Base-by-base conservation (phyloP, 2,797 vertebrate genomes). In the Gymnoscopelus microlampas region DNA sequence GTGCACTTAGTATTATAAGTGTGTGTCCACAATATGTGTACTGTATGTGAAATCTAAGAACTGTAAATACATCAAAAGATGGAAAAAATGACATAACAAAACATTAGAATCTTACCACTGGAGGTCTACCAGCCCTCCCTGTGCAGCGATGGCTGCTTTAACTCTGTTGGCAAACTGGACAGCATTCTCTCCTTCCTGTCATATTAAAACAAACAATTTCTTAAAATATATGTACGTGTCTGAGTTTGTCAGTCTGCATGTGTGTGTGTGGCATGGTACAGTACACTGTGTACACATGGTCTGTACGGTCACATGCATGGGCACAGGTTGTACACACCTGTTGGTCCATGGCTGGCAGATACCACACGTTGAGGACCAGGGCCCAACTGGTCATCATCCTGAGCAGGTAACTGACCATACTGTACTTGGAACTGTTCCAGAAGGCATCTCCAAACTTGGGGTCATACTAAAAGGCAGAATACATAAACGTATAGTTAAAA, bases 381-480 rank as follows among this genome's bases (percentile, higher is more conserved):
- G 97, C 98, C 98, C 98, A 99, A 90, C 98, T 99, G 26, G 97
- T 99, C 96, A 99, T 98, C 88, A 98, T 96, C 67, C 96, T 93
- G 80, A 99, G 94, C 75, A 99, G 90, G 79, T 99, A 98, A 85
- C 88, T 97, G 84, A 99, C 95, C 1, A 98, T 96, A 83, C 90
- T 96, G 64, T 97, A 95, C 73, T 98, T 99, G 72, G 96, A 96
- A 71, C 98, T 99, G 91, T 99, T 99, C 97, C 97, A 99, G 90
- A 99, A 99, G 0, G 97, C 97, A 5, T 99, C 98, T 23, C 97
- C 98, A 88, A 99, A 99, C 84, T 96, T 96, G 51, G 95, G 97
- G 70, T 99, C 96, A 47, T 99, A 99, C 98, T 99, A 77, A 23
- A 8, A 63, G 72, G 4, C 62, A 29, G 14, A 29, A 3, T 0